phyloP scores from a whole-genome alignment of 1,140 invertebrate genomes.

The Adoxophyes honmai region DNA sequence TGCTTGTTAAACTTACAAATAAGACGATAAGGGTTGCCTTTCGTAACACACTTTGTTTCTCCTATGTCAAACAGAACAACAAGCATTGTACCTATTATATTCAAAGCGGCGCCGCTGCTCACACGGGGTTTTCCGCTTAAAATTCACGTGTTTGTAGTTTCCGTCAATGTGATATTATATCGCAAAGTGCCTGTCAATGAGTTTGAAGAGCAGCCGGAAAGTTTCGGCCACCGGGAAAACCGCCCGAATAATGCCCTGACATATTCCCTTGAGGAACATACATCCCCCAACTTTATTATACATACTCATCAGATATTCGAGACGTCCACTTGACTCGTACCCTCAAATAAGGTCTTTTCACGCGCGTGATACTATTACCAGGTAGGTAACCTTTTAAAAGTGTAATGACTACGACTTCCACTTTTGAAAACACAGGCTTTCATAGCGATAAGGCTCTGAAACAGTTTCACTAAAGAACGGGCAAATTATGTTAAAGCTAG shows the following conservation, averaged over 20 bases:
- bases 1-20: slow-evolving; percentile 2
- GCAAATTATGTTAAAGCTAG: background rate
- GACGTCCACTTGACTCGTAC: background rate
- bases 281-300: background rate
- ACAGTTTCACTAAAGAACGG: background rate
- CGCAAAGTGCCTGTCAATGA: slow-evolving; percentile 12
- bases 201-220: slow-evolving; percentile 11
- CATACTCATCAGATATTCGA: slow-evolving; percentile 1
- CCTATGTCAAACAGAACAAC: no score
- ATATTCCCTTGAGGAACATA: slow-evolving; percentile 2
- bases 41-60: no score
- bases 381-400: no score
- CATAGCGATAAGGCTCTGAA: no score
- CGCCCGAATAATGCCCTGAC: slow-evolving; percentile 12
- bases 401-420: no score
- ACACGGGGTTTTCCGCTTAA: background rate
- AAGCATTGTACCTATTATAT: no score
- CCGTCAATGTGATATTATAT: background rate
- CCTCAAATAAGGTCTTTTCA: background rate
- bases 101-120: no score
- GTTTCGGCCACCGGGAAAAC: slow-evolving; percentile 2
- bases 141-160: background rate
- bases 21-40: background rate
- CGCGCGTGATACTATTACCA: no score
- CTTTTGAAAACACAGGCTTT: no score